A percentile compares a stretch with the other conserved stretches of the same genome.
Evolutionary conservation across 1,140 invertebrate species (phyloP).

Genomic region (Sipha flava): DNA sequence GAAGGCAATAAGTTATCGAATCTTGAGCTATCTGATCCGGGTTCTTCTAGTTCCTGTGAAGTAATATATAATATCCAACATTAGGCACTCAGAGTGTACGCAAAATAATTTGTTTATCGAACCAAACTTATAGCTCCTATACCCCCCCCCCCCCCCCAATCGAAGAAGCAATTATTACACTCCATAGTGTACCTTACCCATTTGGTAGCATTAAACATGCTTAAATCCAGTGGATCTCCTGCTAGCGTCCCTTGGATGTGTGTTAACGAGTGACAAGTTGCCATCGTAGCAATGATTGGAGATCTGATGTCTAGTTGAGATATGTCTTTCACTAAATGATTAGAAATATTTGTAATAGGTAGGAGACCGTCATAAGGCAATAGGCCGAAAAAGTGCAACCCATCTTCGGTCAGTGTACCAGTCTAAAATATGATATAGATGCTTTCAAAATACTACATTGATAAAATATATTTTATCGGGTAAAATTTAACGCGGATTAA

Average conservation of each 20-base stretch:
- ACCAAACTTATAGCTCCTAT: too few species aligned
- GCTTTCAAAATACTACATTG: too few species aligned
- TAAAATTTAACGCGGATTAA: too few species aligned
- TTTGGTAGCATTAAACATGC: slow-evolving; percentile 76
- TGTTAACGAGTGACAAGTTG: slow-evolving; percentile 72
- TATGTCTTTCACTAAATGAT: slow-evolving; percentile 55
- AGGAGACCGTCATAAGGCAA: slow-evolving; percentile 63
- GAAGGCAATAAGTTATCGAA: slow-evolving; percentile 79
- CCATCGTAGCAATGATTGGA: slow-evolving; percentile 52
- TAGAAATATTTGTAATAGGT: slow-evolving; percentile 50
- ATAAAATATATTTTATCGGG: too few species aligned
- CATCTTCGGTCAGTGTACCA: slow-evolving; percentile 89
- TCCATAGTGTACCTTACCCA: slow-evolving; percentile 47
- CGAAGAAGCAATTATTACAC: background rate
- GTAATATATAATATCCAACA: slow-evolving; percentile 32
- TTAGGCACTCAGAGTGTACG: too few species aligned
- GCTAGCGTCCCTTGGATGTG: slow-evolving; percentile 65
- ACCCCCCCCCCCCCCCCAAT: too few species aligned
- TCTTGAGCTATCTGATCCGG: slow-evolving; percentile 65
- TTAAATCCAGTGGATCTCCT: slow-evolving; percentile 76
- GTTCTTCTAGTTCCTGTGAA: slow-evolving; percentile 67
- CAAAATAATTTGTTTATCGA: too few species aligned
- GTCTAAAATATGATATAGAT: slow-evolving; percentile 52
- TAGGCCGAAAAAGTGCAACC: slow-evolving; percentile 82
- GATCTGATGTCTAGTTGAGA: slow-evolving; percentile 44